Base-by-base conservation (phyloP, 2,797 vertebrate species). In the Bryconaethiops microstoma region DNA sequence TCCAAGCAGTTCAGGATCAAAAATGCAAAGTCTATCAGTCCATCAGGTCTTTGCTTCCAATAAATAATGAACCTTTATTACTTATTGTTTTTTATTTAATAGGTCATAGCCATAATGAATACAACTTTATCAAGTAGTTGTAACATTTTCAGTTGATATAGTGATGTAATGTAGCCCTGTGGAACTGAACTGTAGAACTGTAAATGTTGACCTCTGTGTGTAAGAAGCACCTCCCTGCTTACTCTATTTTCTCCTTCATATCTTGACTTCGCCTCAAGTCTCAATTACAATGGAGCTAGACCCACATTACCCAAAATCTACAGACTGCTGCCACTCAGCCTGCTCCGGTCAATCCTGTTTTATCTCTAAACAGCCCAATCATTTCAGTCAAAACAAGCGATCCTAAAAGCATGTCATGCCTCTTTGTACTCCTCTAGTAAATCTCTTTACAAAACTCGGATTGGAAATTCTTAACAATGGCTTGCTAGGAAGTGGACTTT, bases 201-300 rank as follows among this genome's bases (percentile, higher is more conserved):
- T 59, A 59, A 21, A 23, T 23, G 55, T 19, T 23, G 14, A 19
- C n/a, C 4, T 21, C 55, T 21, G 55, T n/a, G 21, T 23, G 21
- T 59, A 7, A 59, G 16, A 39, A 40, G 5, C 63, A 19, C 14
- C 39, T 39, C 9, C 35, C 29, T 10, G 6, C 25, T 52, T 65
- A 14, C 7, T 0, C 21, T 17, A 17, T 54, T n/a, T 7, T n/a
- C 23, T 10, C 25, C 14, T 64, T 64, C 16, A 25, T 54, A 4
- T 76, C 52, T 48, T 52, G 60, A 19, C 23, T 64, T 52, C 14
- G 7, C 29, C 14, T 25, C 8, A 57, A 7, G 29, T 25, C 19
- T 76, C 14, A 14, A 76, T 75, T 75, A 4, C 57, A 52, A 65
- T 25, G 62, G 25, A 23, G n/a, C 57, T 57, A 14, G 29, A 42